Evolutionary conservation across 1,140 invertebrate species (phyloP), one percentile per base, ranked within the genome.

Genomic region (Drosophila burlai): DNA sequence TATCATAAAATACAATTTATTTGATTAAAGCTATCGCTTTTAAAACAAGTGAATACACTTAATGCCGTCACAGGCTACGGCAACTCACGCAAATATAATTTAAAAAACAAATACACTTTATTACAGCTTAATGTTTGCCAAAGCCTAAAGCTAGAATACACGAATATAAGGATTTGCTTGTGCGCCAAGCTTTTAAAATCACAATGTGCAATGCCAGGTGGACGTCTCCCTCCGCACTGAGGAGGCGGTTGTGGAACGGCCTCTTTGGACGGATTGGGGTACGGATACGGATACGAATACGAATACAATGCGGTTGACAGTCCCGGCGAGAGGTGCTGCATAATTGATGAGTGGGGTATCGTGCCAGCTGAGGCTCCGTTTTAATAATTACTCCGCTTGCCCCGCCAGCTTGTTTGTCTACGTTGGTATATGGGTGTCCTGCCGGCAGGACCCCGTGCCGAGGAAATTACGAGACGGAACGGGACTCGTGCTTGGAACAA

Each of bases 311-410:
- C n/a, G 34, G 38, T 68, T 61, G 45, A 61, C 71, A 73, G 45
- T 74, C 15, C 38, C 46, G 57, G 31, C 57, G 71, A 72, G 45
- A 73, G 69, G 68, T 73, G 71, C 67, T 74, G 46, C 68, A 74
- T 74, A 73, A 73, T 52, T 73, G 36, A 74, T 61, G 68, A 42
- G 40, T 72, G 15, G 52, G 69, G 46, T 74, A 52, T 52, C 71
- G 68, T 74, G 68, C 67, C 38, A 61, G 40, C 40, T 26, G 38
- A 69, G 47, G 67, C 67, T 60, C 24, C 67, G 45, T 36, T 65
- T 38, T 58, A 71, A 71, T 59, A 59, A 58, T 71, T 67, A 26
- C 36, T 34, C 66, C 16, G 26, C 21, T 18, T 34, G 26, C 9
- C 18, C 21, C 49, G 43, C 21, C 61, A 18, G 26, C 9, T 34